Evolutionary conservation across 2,888 invertebrate genomes (phyloP).

Genomic region (Icerya purchasi): DNA sequence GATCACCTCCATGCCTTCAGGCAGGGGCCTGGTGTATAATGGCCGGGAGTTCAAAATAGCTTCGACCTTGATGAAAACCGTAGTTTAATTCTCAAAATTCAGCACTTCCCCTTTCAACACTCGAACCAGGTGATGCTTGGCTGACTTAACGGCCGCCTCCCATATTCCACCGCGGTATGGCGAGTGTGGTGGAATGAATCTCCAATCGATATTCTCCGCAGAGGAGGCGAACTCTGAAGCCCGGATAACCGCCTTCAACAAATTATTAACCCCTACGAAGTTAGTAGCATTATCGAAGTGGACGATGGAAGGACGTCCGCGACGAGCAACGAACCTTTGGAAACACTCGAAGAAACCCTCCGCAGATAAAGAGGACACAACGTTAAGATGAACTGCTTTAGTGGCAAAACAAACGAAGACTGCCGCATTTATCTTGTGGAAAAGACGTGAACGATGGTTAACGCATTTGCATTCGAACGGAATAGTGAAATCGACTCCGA

Average conservation of each 20-base stretch:
- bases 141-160: slow-evolving; percentile 5
- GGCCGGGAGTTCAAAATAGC: slow-evolving; percentile 13
- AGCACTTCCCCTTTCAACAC: not conserved
- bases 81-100: slow-evolving; percentile 2
- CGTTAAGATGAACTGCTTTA: slow-evolving; percentile 1
- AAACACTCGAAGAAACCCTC: not conserved
- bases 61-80: not conserved
- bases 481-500: not conserved
- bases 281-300: slow-evolving; percentile 3
- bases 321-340: slow-evolving; percentile 17
- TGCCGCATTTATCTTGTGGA: not conserved
- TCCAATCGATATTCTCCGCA: slow-evolving; percentile 17
- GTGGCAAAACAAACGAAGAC: slow-evolving; percentile 3
- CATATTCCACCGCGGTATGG: slow-evolving; percentile 2
- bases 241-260: not conserved
- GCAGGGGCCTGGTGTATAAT: slow-evolving; percentile 16
- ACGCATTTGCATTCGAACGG: not conserved
- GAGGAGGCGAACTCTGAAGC: not conserved
- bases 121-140: not conserved
- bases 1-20: slow-evolving; percentile 17
- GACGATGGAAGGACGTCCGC: slow-evolving; percentile 15
- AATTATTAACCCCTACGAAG: slow-evolving; percentile 5
- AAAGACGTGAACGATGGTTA: not conserved
- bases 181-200: slow-evolving; percentile 1
- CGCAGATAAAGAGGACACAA: slow-evolving; percentile 1